These are phyloP conservation scores for Plutella xylostella DNA, from an alignment of 2,888 invertebrate species.

Conservation along the genomic window DNA sequence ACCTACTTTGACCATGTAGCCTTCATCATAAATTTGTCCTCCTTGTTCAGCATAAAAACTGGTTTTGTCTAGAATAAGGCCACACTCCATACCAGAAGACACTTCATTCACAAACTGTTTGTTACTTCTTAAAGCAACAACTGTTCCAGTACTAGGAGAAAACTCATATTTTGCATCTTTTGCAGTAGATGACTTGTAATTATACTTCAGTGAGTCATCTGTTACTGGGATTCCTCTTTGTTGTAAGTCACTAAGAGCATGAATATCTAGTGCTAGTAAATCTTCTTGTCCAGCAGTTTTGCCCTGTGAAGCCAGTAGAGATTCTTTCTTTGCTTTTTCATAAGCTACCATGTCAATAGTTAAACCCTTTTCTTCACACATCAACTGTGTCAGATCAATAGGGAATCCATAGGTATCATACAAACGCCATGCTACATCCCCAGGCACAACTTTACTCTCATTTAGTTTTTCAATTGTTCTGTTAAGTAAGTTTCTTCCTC, in stretches of 20 bases:
- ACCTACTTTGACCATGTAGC: constrained; percentile 84
- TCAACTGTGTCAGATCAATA: constrained; percentile 95
- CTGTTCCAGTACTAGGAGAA: constrained; percentile 76
- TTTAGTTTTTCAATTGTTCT: constrained; percentile 89
- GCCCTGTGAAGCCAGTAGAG: constrained; percentile 90
- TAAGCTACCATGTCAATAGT: constrained; percentile 90
- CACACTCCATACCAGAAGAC: constrained; percentile 88
- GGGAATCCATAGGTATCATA: constrained; percentile 99
- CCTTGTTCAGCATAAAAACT: constrained; percentile 99
- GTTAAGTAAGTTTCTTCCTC: constrained; percentile 91
- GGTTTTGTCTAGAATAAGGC: constrained; percentile 90
- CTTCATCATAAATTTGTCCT: constrained; percentile 97
- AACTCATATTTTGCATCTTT: constrained; percentile 83
- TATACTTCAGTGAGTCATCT: constrained; percentile 93
- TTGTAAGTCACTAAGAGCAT: constrained; percentile 93
- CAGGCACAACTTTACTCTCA: constrained; percentile 80
- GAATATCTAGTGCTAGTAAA: constrained; percentile 91
- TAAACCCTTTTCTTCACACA: constrained; percentile 96
- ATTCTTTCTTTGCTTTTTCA: constrained; percentile 91
- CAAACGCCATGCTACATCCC: constrained; percentile 97
- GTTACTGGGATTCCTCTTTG: constrained; percentile 81
- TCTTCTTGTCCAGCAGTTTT: constrained; percentile 85
- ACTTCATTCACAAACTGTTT: constrained; percentile 90
- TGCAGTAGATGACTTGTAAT: constrained; percentile 78
- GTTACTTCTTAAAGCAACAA: constrained; percentile 83